Evolutionary conservation across 2,888 invertebrate genomes (phyloP).

Genomic region (Plutella xylostella): DNA sequence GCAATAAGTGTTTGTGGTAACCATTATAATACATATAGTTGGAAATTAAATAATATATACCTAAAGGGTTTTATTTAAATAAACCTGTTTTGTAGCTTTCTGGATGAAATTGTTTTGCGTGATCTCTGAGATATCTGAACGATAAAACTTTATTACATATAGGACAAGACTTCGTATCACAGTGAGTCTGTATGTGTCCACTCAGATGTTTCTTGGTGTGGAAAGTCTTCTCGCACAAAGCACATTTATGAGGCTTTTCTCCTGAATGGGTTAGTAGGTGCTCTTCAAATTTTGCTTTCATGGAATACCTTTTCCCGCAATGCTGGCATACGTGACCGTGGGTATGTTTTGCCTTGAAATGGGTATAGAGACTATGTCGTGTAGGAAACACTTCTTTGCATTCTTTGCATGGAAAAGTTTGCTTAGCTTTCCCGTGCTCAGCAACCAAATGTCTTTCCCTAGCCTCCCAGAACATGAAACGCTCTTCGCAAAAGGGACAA

Average conservation of each 20-base stretch:
- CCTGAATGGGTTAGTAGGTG: conserved; percentile 13
- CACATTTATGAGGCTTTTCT: conserved; percentile 7
- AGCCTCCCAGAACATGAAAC: conserved; percentile 7
- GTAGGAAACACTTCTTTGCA: conserved; percentile 12
- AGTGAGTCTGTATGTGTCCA: background rate
- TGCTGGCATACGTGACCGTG: background rate
- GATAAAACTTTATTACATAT: background rate
- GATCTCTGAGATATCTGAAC: background rate
- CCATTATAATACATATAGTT: too few species aligned
- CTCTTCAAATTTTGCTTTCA: background rate
- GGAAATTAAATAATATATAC: too few species aligned
- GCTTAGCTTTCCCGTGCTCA: conserved; percentile 11
- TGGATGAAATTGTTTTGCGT: background rate
- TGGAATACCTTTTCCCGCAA: background rate
- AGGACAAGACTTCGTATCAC: background rate
- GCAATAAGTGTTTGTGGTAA: too few species aligned
- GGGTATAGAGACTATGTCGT: conserved; percentile 8
- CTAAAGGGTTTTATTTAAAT: too few species aligned
- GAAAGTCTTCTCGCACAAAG: conserved; percentile 9
- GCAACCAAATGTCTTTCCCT: conserved; percentile 11
- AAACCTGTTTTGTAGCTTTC: too few species aligned
- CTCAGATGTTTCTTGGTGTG: background rate
- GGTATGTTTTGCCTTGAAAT: conserved; percentile 12
- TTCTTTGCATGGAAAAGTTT: conserved; percentile 10
- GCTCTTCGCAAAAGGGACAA: conserved; percentile 11